Conservation (phyloP, 1,140 invertebrate species). For the Patella vulgata region DNA sequence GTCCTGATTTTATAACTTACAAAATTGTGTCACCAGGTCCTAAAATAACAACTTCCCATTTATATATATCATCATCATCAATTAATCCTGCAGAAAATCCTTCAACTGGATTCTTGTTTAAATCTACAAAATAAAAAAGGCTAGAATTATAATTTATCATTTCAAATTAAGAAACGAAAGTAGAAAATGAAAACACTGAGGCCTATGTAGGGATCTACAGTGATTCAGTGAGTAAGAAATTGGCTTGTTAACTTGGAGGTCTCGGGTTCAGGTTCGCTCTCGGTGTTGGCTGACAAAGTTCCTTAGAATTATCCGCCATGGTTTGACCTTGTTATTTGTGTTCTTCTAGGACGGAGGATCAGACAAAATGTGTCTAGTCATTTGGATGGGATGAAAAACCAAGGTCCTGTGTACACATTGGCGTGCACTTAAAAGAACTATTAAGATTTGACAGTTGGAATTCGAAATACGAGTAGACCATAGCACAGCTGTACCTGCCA, state of each 20-base stretch:
- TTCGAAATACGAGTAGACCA: too few relatives aligned
- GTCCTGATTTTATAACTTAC: constrained; percentile 80
- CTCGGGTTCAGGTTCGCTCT: background rate
- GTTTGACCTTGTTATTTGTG: too few relatives aligned
- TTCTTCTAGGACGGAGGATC: too few relatives aligned
- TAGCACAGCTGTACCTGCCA: too few relatives aligned
- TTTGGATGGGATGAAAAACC: too few relatives aligned
- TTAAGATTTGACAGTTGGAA: too few relatives aligned
- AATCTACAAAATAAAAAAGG: constrained; percentile 78
- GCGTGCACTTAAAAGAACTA: too few relatives aligned
- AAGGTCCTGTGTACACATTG: too few relatives aligned
- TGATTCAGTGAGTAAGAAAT: background rate
- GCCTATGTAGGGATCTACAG: background rate
- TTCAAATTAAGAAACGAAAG: background rate
- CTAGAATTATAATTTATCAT: background rate
- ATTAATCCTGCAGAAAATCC: constrained; percentile 99
- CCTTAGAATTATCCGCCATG: background rate
- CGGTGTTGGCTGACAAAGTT: background rate
- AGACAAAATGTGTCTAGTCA: too few relatives aligned
- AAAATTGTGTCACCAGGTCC: constrained; percentile 98
- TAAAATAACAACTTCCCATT: constrained; percentile 99
- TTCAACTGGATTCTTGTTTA: constrained; percentile 98
- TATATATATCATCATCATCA: constrained; percentile 99
- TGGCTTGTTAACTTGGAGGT: background rate
- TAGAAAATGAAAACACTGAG: background rate